Evolutionary conservation across 2,888 invertebrate species (phyloP).

Genomic region (Eueremaeus valkanovi): DNA sequence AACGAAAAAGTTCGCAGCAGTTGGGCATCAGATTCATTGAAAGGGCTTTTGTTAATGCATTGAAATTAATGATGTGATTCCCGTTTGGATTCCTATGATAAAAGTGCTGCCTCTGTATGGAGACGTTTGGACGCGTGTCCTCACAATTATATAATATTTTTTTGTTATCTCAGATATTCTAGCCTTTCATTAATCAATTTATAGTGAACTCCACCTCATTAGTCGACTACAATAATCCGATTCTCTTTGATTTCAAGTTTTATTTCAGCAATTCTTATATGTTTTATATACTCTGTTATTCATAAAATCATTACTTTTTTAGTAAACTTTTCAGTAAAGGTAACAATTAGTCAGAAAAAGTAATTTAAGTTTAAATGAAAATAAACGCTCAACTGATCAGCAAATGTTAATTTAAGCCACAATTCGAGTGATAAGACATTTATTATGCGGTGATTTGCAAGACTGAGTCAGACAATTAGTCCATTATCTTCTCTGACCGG

Average conservation of each 20-base stretch:
- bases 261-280: too few relatives aligned
- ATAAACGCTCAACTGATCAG: conserved; percentile 20
- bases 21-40: background rate
- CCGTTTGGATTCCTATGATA: background rate
- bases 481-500: conserved; percentile 28
- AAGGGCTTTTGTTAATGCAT: background rate
- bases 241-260: too few relatives aligned
- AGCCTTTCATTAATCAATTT: background rate
- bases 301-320: too few relatives aligned
- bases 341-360: background rate
- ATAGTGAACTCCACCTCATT: background rate
- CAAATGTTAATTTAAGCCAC: conserved; percentile 28
- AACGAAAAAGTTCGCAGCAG: conserved; percentile 11
- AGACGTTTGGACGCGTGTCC: conserved; percentile 16
- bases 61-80: conserved; percentile 28
- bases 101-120: background rate
- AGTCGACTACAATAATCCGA: background rate
- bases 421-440: conserved; percentile 16
- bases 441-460: conserved; percentile 30
- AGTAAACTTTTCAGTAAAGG: too few relatives aligned
- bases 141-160: conserved; percentile 21
- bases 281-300: too few relatives aligned
- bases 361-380: background rate
- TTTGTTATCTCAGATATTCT: background rate
- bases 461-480: conserved; percentile 20